Conservation (phyloP, 1,140 invertebrate genomes). For the Oedothorax gibbosus region DNA sequence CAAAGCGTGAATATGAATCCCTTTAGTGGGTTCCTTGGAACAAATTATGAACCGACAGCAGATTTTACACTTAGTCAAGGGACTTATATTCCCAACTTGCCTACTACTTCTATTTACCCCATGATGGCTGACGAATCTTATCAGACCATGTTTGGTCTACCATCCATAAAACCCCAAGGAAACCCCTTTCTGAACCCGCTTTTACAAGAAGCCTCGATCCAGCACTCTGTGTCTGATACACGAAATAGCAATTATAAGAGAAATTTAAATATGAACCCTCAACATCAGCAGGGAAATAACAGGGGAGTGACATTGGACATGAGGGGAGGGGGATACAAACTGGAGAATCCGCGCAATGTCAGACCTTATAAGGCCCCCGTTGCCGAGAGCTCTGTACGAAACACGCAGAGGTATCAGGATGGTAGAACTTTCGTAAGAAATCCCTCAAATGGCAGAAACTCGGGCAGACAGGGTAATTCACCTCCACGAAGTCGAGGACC, state of each 20-base stretch:
- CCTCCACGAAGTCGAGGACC: slow-evolving; percentile 29
- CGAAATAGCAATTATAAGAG: neutral
- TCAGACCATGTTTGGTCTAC: slow-evolving; percentile 15
- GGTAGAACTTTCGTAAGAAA: neutral
- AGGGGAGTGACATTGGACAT: slow-evolving; percentile 48
- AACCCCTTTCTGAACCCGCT: slow-evolving; percentile 37
- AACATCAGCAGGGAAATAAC: neutral
- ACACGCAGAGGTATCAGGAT: neutral
- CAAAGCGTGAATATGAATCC: slow-evolving; percentile 3
- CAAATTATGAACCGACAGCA: slow-evolving; percentile 22
- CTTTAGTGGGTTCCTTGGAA: slow-evolving; percentile 20
- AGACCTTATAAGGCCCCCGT: slow-evolving; percentile 41
- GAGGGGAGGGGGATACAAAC: slow-evolving; percentile 49
- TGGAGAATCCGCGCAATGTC: neutral
- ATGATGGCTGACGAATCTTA: slow-evolving; percentile 3
- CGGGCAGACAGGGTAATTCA: neutral
- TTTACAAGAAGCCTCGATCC: neutral
- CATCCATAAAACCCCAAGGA: slow-evolving; percentile 28
- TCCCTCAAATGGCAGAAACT: neutral
- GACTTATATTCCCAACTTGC: slow-evolving; percentile 43
- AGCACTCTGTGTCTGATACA: neutral
- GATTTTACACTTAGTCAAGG: slow-evolving; percentile 32
- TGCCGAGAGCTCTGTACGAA: slow-evolving; percentile 14
- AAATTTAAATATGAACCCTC: neutral
- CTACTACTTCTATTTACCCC: neutral